Evolutionary conservation across 1,140 invertebrate species (phyloP).

Genomic region (Platyura marginata): DNA sequence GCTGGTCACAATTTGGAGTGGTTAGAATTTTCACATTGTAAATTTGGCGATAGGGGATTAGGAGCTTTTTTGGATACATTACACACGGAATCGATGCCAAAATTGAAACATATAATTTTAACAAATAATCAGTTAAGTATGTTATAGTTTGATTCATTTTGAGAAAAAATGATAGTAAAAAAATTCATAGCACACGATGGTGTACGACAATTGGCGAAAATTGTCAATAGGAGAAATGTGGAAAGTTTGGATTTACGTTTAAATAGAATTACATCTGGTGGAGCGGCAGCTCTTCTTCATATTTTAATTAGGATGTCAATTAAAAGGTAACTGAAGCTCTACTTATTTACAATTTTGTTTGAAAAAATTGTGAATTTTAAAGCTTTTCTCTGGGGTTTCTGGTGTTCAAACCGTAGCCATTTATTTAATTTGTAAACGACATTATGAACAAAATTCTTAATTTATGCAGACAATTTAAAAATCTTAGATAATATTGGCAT

Average conservation of each 20-base stretch:
- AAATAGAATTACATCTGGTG: slow-evolving; percentile 21
- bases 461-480: no score
- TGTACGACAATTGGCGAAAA: slow-evolving; percentile 16
- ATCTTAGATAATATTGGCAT: no score
- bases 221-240: slow-evolving; percentile 10
- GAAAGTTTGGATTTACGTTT: slow-evolving; percentile 14
- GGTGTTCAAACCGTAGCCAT: neutral
- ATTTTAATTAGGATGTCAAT: slow-evolving; percentile 15
- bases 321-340: neutral
- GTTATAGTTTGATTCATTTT: slow-evolving; percentile 1
- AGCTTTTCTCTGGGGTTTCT: neutral
- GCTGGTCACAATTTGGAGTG: slow-evolving; percentile 16
- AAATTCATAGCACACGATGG: slow-evolving; percentile 15
- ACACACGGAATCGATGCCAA: slow-evolving; percentile 15
- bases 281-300: slow-evolving; percentile 18
- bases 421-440: neutral
- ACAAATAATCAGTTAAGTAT: slow-evolving; percentile 24
- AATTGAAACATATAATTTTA: slow-evolving; percentile 16
- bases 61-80: slow-evolving; percentile 17
- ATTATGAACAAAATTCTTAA: neutral
- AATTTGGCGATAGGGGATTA: slow-evolving; percentile 20
- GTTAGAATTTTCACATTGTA: slow-evolving; percentile 19
- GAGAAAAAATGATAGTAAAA: neutral
- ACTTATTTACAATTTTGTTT: neutral
- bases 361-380: neutral